Evolutionary conservation across 2,888 invertebrate species (phyloP).

Genomic region (Synanthedon formicaeformis): DNA sequence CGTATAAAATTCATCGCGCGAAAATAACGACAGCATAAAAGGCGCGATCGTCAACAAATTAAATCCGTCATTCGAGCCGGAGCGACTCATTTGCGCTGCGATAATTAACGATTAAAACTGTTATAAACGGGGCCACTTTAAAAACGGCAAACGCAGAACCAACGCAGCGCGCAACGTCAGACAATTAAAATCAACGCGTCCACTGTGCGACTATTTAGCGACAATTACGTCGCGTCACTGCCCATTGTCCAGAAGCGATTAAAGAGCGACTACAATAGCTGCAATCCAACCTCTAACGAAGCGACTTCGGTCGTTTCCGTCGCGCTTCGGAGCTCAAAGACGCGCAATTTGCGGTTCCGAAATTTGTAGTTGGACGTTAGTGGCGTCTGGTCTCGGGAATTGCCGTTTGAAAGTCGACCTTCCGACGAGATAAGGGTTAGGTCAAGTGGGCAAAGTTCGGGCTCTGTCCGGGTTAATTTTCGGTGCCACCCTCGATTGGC

Average conservation of each 20-base stretch:
- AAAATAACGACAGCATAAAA: constrained; percentile 45
- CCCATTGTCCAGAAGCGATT: constrained; percentile 61
- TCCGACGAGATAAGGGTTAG: constrained; percentile 29
- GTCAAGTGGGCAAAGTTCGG: constrained; percentile 34
- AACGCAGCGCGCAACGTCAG: constrained; percentile 25
- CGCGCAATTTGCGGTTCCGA: constrained; percentile 60
- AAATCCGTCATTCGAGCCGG: constrained; percentile 44
- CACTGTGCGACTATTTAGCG: constrained; percentile 52
- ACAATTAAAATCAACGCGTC: constrained; percentile 31
- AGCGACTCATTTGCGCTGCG: constrained; percentile 45
- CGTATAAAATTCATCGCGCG: constrained; percentile 43
- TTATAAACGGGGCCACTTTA: constrained; percentile 36
- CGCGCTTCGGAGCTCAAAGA: constrained; percentile 56
- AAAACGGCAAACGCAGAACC: constrained; percentile 7
- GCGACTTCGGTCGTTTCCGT: constrained; percentile 61
- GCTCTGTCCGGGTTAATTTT: constrained; percentile 27
- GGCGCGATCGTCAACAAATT: constrained; percentile 45
- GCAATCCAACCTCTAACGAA: constrained; percentile 62
- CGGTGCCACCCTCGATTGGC: constrained; percentile 29
- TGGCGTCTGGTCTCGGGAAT: constrained; percentile 27
- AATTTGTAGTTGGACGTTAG: constrained; percentile 29
- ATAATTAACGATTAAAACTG: constrained; percentile 50
- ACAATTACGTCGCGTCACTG: constrained; percentile 59
- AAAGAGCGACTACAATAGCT: constrained; percentile 51
- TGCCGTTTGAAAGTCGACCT: constrained; percentile 49